Evolutionary conservation across 2,113 vertebrate species (phyloP).

Genomic region (Strix aluco): DNA sequence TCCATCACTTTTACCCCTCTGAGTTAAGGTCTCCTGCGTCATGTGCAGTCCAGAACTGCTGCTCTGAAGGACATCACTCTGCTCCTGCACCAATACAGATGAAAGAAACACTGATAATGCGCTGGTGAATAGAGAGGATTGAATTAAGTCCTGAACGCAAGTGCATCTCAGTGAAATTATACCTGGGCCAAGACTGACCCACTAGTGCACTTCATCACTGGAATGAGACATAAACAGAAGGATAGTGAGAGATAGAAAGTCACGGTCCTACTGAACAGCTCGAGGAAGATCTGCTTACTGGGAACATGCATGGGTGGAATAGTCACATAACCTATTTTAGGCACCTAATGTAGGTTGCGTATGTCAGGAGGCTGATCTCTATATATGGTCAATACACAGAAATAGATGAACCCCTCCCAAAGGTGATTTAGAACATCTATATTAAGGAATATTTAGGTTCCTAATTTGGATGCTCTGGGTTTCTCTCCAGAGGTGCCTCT

Average conservation of each 20-base stretch:
- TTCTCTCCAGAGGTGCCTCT: not conserved
- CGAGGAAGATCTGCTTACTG: not conserved
- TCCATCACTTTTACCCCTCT: not conserved
- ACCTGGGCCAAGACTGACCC: not conserved
- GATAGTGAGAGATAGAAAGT: not conserved
- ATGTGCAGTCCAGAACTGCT: not conserved
- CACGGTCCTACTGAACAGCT: not conserved
- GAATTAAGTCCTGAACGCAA: not conserved
- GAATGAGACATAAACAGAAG: not conserved
- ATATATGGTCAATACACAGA: not conserved
- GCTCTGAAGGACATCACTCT: not conserved
- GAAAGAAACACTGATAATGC: not conserved
- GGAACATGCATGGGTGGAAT: not conserved
- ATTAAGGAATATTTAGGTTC: conserved; percentile 5
- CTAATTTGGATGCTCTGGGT: not conserved
- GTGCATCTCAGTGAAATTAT: not conserved
- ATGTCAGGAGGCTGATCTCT: not conserved
- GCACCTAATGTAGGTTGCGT: not conserved
- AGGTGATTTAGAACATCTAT: not conserved
- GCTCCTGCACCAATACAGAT: not conserved
- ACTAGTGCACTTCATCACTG: not conserved
- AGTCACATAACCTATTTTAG: not conserved
- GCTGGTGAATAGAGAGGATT: not conserved
- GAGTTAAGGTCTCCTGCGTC: not conserved
- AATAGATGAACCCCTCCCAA: not conserved